Evolutionary conservation across 2,797 vertebrate genomes (phyloP), one percentile per base, ranked within the genome.

Genomic region (Bradypodion pumilum): DNA sequence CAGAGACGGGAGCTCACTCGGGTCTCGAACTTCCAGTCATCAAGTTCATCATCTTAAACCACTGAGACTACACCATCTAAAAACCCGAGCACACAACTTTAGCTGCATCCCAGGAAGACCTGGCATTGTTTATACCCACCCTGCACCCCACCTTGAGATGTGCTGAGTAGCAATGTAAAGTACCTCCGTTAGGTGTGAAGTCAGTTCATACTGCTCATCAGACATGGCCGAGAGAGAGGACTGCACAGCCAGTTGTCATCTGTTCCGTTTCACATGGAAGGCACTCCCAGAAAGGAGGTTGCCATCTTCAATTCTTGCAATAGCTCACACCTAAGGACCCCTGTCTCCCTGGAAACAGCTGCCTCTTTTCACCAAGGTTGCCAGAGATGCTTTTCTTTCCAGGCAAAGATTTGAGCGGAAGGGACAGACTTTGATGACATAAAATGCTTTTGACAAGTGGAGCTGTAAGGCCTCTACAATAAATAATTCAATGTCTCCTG

Each of bases 391-490:
- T 81, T 56, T 56, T 82, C 7, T 80, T 25, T 40, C 49, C 59
- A 27, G 35, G 52, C 42, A 42, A 74, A 56, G 52, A 78, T 52
- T 42, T 81, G 84, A 76, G 52, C 42, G 74, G 70, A 74, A 74
- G 21, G 74, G 81, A 83, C 29, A 49, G 21, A 81, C 0, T 66
- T 83, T 83, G 78, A 63, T 79, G 32, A 83, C 70, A 75, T 75
- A 70, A 68, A 80, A 74, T n/a, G 1, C 40, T 80, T 80, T 62
- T 83, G 85, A 79, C 32, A 60, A 74, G 46, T 42, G 16, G 62
- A 49, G 35, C 7, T 86, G 65, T 42, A 78, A 79, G 12, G 29
- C 13, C 70, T 90, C 84, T 84, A 65, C 29, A 59, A n/a, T 81
- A 44, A 88, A 85, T 74, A 60, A 62, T 15, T 1, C 7, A 29